Evolutionary conservation across 2,113 vertebrate species (phyloP), one percentile per base, ranked within the genome.

Genomic region (Platysteira castanea): DNA sequence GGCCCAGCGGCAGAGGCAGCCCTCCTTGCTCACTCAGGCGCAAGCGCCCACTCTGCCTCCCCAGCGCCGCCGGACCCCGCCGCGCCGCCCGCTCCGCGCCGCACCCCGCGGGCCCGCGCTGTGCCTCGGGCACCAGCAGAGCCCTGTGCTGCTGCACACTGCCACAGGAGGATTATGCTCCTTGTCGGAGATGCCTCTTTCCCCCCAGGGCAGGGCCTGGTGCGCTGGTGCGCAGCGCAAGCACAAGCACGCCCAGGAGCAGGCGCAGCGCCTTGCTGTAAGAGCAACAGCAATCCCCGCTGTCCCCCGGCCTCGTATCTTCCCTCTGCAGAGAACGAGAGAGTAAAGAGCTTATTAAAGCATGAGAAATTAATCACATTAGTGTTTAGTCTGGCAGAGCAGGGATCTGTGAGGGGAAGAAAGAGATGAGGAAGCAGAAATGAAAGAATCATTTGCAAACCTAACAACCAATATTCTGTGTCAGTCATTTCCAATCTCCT

Each of bases 191-290:
- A 6, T 69, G 87, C 57, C 61, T 73, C 79, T 57, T 82, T 57
- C 41, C 59, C 59, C 84, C 19, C 61, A 53, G 77, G 67, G 21
- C 84, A 53, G 69, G 87, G 73, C 44, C 73, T 23, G 15, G 0
- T 1, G 37, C 33, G 0, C 10, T 15, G 50, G 49, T 4, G 3
- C 69, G 12, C 73, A 3, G 8, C 0, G 7, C 8, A 1, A 1
- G 19, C 1, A 1, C 33, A 63, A 61, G 52, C 56, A 22, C 18
- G 7, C 28, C 22, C 42, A 1, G 1, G 19, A n/a, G 12, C 42
- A 10, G 22, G 26, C 0, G 0, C 60, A 15, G 49, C 24, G 6
- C 26, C 74, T 9, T 14, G 41, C n/a, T 3, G 2, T 42, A 19
- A 49, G 23, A 54, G 54, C 47, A 6, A 7, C 0, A 15, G 64